A percentile compares a stretch with the other conserved stretches of the same genome.
Conservation (phyloP, 2,888 invertebrate species). For the Nebria salina region DNA sequence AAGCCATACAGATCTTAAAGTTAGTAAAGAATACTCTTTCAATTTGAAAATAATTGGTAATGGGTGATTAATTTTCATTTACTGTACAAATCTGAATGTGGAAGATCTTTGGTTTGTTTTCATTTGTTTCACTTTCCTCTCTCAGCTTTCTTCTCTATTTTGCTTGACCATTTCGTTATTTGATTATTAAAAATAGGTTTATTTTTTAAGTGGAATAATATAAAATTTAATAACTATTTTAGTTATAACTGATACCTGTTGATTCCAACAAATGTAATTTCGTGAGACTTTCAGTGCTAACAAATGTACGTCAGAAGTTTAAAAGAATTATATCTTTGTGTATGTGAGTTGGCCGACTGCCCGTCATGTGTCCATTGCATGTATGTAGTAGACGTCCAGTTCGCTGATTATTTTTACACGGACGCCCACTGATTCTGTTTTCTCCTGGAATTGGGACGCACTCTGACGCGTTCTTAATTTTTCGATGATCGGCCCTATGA, state of each 20-base stretch:
- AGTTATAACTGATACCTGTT: conserved; percentile 16
- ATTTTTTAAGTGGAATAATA: too few species aligned
- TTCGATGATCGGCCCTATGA: neutral
- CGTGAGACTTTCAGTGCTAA: neutral
- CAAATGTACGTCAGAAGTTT: neutral
- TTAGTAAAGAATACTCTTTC: too few species aligned
- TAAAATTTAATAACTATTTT: neutral
- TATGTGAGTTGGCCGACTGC: conserved; percentile 18
- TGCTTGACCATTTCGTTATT: too few species aligned
- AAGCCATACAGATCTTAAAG: too few species aligned
- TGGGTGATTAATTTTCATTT: too few species aligned
- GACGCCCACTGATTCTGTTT: conserved; percentile 43
- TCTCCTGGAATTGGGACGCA: conserved; percentile 29
- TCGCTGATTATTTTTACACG: conserved; percentile 41
- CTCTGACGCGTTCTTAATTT: conserved; percentile 4
- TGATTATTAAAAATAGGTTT: too few species aligned
- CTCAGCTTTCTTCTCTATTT: too few species aligned
- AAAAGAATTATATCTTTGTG: neutral
- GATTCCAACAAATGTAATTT: conserved; percentile 5
- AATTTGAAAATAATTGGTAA: too few species aligned
- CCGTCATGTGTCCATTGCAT: conserved; percentile 16
- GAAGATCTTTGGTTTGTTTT: too few species aligned
- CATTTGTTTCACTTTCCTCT: too few species aligned
- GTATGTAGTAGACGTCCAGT: conserved; percentile 17
- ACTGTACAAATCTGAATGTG: too few species aligned